Evolutionary conservation across 2,797 vertebrate species (phyloP).

Genomic region (Pteronotus mesoamericanus): DNA sequence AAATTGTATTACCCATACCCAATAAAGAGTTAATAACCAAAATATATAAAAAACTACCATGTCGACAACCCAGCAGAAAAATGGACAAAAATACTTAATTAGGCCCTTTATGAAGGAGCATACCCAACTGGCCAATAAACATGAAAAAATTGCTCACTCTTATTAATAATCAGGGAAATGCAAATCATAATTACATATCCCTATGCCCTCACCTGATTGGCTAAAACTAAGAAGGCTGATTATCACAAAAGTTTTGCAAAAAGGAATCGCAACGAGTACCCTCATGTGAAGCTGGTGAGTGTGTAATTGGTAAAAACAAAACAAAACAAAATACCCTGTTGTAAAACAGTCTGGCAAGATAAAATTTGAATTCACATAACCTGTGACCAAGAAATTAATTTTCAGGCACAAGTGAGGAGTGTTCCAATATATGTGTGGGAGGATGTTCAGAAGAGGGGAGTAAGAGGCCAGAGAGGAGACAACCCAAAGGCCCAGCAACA

Average conservation of each 20-base stretch:
- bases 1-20: not conserved
- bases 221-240: not conserved
- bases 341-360: not conserved
- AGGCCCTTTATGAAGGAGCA: too few species aligned
- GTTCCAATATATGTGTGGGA: not conserved
- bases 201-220: not conserved
- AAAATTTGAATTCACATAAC: not conserved
- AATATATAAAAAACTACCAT: too few species aligned
- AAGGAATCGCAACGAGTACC: not conserved
- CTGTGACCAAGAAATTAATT: not conserved
- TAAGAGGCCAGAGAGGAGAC: not conserved
- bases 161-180: not conserved
- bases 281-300: not conserved
- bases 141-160: not conserved
- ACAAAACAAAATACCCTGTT: too few species aligned
- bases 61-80: not conserved
- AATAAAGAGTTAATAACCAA: not conserved
- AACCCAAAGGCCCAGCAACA: not conserved
- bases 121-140: not conserved
- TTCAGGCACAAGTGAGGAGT: not conserved
- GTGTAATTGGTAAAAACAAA: not conserved
- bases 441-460: not conserved
- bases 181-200: not conserved
- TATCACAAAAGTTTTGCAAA: not conserved
- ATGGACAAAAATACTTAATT: not conserved